Evolutionary conservation across 2,888 invertebrate species (phyloP), one percentile per base, ranked within the genome.

Genomic region (Scaptomyza tumidula): DNA sequence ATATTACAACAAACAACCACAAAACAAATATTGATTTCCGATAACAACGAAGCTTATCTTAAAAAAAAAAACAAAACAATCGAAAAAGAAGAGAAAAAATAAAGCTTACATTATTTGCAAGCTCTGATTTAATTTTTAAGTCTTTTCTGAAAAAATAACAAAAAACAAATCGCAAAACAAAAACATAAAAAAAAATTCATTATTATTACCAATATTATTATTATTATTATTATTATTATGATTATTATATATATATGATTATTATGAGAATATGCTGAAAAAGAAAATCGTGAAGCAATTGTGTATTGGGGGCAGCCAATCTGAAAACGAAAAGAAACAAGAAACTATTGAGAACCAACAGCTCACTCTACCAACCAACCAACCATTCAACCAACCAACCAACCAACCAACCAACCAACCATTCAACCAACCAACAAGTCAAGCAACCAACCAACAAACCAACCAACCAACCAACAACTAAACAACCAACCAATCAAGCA

Each of bases 281-380:
- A 88, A 6, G n/a, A 39, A 91, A 92, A 91, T 90, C 91, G 92
- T 92, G 92, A 92, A 92, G 92, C 92, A 92, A 92, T 91, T 92
- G 92, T 92, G 92, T 92, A 92, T 90, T 91, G 92, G 92, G 92
- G 91, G 90, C 91, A 91, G 91, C 91, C 91, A 91, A 91, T 91
- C 89, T 89, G 89, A 87, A 79, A 80, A 78, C 11, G 13, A 35
- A 35, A 35, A 13, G 86, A 79, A 79, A 75, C 68, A 41, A 10
- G 56, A 78, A 75, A 80, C 68, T 64, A 75, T 71, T 74, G 61
- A 66, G 61, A 66, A 67, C 31, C 72, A 71, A 80, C 19, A 60
- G 63, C 60, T 57, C 74, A 74, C 71, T 16, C 65, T 33, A 33
- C 29, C 24, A 64, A 77, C 43, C 57, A 77, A 72, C 53, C 69